Percentiles rank a stretch among this genome's conserved stretches.
These are phyloP conservation scores for Eledone cirrhosa DNA, from an alignment of 2,888 invertebrate species.

Conservation along the genomic window DNA sequence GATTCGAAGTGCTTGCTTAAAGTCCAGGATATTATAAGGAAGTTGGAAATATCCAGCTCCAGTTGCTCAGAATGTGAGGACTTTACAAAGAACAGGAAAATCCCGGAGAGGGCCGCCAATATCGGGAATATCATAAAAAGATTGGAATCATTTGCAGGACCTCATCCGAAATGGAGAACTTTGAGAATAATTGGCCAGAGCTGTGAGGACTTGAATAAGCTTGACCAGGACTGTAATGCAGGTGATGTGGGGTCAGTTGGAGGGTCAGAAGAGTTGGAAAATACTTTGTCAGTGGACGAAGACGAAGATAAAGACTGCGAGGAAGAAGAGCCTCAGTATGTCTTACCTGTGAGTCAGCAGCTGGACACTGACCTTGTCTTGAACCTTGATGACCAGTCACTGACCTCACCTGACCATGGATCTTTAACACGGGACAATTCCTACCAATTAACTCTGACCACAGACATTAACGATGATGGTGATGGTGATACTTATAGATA, in stretches of 20 bases:
- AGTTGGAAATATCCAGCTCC: background rate
- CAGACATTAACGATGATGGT: background rate
- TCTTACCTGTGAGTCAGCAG: no score
- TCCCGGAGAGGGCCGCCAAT: background rate
- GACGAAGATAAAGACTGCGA: background rate
- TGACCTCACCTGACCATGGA: no score
- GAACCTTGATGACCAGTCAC: no score
- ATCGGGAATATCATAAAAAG: slow-evolving; percentile 4
- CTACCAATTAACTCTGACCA: no score
- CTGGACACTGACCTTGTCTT: no score
- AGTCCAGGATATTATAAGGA: background rate
- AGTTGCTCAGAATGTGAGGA: background rate
- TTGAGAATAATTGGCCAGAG: slow-evolving; percentile 1
- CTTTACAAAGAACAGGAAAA: background rate
- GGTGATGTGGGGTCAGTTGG: background rate
- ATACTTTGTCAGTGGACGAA: background rate
- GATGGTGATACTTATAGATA: background rate
- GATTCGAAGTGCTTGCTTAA: background rate
- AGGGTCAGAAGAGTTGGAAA: background rate
- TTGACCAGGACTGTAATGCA: no score
- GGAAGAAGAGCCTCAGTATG: no score
- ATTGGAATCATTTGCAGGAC: slow-evolving; percentile 14
- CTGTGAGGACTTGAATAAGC: background rate
- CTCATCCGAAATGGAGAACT: slow-evolving; percentile 20
- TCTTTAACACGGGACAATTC: no score